Percentiles rank a stretch among this genome's conserved stretches.
Conservation (phyloP, 2,888 invertebrate species). For the Papilio gigon region DNA sequence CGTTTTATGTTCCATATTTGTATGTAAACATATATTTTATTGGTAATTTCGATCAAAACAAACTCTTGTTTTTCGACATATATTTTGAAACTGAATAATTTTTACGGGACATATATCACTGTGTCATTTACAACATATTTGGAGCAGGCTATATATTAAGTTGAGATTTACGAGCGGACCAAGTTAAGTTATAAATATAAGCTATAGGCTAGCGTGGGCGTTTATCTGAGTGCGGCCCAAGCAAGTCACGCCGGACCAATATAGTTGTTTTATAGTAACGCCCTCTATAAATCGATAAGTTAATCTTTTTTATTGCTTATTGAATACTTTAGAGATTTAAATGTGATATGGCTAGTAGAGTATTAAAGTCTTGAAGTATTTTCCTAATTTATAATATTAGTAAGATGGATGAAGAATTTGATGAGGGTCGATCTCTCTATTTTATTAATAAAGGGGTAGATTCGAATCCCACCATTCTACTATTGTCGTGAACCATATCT, state of each 20-base stretch:
- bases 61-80: neutral
- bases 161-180: conserved; percentile 16
- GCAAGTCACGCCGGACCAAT: conserved; percentile 15
- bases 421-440: too few relatives aligned
- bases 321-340: conserved; percentile 13
- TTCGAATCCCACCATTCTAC: too few relatives aligned
- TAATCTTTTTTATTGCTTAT: conserved; percentile 8
- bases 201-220: neutral
- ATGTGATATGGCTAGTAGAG: conserved; percentile 3
- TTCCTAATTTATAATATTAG: too few relatives aligned
- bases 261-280: conserved; percentile 18
- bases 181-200: conserved; percentile 29
- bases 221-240: neutral
- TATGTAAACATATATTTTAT: neutral
- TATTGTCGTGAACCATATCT: too few relatives aligned
- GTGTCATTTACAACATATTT: neutral
- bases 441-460: too few relatives aligned
- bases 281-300: neutral
- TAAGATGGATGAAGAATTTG: too few relatives aligned
- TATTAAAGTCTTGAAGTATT: neutral
- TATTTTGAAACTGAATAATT: neutral
- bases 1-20: neutral
- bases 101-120: neutral
- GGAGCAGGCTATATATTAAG: neutral
- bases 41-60: neutral